These are phyloP conservation scores for Poecilobothrus nobilitatus DNA, from an alignment of 2,888 invertebrate species.

Conservation along the genomic window DNA sequence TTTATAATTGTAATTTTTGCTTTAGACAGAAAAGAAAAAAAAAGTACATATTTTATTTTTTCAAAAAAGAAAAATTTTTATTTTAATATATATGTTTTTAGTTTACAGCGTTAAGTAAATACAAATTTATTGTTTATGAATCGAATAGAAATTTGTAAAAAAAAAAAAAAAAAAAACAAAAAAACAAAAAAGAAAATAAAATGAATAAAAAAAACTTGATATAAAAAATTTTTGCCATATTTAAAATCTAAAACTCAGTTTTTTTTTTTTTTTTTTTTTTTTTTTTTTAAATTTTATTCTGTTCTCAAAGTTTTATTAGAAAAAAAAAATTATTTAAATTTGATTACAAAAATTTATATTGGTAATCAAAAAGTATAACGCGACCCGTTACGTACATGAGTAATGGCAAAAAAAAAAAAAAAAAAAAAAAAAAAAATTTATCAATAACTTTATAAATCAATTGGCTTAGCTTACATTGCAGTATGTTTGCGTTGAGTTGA, in stretches of 20 bases:
- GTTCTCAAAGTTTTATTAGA: no score
- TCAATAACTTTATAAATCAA: no score
- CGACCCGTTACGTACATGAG: no score
- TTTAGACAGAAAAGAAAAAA: background rate
- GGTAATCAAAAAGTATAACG: no score
- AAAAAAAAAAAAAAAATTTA: no score
- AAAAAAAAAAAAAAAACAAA: background rate
- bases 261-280: no score
- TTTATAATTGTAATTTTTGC: background rate
- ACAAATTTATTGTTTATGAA: constrained; percentile 3
- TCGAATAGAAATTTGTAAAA: constrained; percentile 2
- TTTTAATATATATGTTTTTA: background rate
- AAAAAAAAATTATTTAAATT: no score
- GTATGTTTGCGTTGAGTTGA: no score
- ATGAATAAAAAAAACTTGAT: background rate
- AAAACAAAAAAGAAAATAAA: background rate
- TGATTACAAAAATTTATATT: no score
- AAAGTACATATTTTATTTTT: background rate
- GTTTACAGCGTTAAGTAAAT: constrained; percentile 3
- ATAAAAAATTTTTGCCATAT: constrained; percentile 1
- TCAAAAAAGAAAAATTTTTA: background rate
- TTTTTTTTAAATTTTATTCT: no score
- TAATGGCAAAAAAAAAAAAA: no score
- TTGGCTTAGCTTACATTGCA: no score
- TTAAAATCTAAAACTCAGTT: background rate